Evolutionary conservation across 2,888 invertebrate species (phyloP), one percentile per base, ranked within the genome.

Genomic region (Phorcus lineatus): DNA sequence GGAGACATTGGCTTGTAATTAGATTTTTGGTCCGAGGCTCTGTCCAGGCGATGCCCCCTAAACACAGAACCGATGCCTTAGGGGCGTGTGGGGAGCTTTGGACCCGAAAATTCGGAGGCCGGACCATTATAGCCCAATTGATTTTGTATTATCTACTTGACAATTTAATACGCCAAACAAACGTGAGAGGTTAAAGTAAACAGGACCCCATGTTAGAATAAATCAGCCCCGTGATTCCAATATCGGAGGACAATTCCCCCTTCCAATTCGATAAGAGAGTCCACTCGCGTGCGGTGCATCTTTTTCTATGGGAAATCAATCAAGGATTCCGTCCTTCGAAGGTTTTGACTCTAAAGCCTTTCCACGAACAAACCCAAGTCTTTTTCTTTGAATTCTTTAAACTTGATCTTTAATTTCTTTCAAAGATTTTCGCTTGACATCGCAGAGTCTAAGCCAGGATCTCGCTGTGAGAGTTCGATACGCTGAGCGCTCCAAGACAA

Each of bases 131-230:
- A 16, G 52, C 16, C 28, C 36, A 74, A 79, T 79, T 74, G 79
- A 79, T 79, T 79, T 79, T 74, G 74, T 70, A 79, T 79, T 79
- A 55, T 74, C 52, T 74, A 74, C 74, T 79, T 74, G 57, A 70
- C 74, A 74, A 79, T 57, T 79, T 79, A 79, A 79, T 74, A 74
- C 79, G 70, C 28, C 74, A 28, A 79, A 79, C 79, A 79, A 79
- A 79, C 74, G 47, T 36, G 57, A 57, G 79, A 74, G 70, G 74
- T 70, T 74, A 79, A 74, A 54, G 57, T 57, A 79, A 78, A 79
- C 79, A 79, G 52, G 55, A 57, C n/a, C 74, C 55, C 55, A 74
- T 74, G 79, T 79, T 74, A 55, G 47, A 19, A 55, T 79, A 79
- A 79, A 79, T 79, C 79, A 74, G 74, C 40, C 19, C 53, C 28